Evolutionary conservation across 2,113 vertebrate species (phyloP).

Genomic region (Gorsachius goisagi): DNA sequence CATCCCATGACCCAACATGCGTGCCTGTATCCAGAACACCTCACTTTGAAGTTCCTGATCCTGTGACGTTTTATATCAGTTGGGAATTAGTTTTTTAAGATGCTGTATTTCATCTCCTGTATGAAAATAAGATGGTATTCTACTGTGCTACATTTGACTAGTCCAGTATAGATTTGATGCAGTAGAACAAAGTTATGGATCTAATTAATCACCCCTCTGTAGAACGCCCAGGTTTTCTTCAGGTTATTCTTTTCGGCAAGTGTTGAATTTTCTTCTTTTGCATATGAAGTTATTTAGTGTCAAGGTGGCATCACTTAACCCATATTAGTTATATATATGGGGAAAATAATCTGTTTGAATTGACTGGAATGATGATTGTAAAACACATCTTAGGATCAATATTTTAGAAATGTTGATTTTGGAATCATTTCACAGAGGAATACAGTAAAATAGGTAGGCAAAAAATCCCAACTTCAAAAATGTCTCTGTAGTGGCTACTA

Average conservation of each 20-base stretch:
- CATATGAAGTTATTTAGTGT: not conserved
- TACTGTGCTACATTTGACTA: not conserved
- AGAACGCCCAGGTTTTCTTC: not conserved
- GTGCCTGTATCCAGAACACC: not conserved
- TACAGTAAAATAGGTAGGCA: not conserved
- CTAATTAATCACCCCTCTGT: not conserved
- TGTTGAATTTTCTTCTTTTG: not conserved
- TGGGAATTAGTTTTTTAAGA: not conserved
- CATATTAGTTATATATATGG: not conserved
- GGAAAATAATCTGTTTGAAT: not conserved
- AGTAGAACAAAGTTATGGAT: not conserved
- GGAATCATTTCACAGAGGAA: not conserved
- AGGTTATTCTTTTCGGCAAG: not conserved
- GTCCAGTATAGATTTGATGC: not conserved
- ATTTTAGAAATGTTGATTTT: not conserved
- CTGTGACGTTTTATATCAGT: not conserved
- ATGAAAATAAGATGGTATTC: not conserved
- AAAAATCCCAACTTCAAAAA: not conserved
- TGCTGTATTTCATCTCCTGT: not conserved
- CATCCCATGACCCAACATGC: accelerated
- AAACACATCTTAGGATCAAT: not conserved
- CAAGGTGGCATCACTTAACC: not conserved
- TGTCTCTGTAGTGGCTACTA: not conserved
- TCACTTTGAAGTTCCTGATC: not conserved
- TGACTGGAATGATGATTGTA: not conserved